Base-by-base conservation (phyloP, 92 coral and sea anemone genomes). In the Montipora capitata region DNA sequence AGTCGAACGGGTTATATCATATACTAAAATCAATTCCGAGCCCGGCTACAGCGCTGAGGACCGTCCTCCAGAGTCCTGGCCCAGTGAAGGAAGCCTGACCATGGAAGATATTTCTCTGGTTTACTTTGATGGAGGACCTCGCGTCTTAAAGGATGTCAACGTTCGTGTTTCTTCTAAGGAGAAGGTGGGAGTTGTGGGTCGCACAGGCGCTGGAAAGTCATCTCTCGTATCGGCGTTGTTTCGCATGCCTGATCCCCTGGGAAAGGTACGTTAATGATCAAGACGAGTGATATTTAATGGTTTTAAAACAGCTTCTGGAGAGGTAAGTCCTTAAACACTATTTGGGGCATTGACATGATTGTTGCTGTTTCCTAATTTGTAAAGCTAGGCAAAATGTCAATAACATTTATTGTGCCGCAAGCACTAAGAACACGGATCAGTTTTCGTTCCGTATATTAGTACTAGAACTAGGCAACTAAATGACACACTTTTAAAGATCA, bases 151-250 rank as follows among this genome's bases (percentile, higher is more conserved):
- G 3, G 10, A 11, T 12, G 64, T 79, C 44, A 79, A 13, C 62
- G 12, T 79, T 15, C 11, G 45, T 11, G 4, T 79, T 18, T 43
- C 84, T 79, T 61, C 68, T 62, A 79, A 79, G 84, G 84, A 79
- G 43, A 79, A 79, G 14, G 48, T 79, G 63, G 84, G 84, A 5
- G 74, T 79, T 2, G 72, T 44, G 0, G 84, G 84, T 79, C 84
- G 84, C 74, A 79, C 84, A 12, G 84, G 84, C 18, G 74, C 84
- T 79, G 84, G 84, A n/a, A 79, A 79, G 45, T 79, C 84, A 10
- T 79, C 84, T 43, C 35, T 79, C 18, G 74, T 45, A 58, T 59
- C 84, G 11, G 84, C 84, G 5, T 79, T 79, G 84, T 79, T 79
- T 8, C 61, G 74, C 18, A 79, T 66, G 74, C 84, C 84, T 45